A percentile compares a stretch with the other conserved stretches of the same genome.
These are phyloP conservation scores for Jaculus jaculus DNA, from an alignment of 2,113 vertebrate species.

Conservation along the genomic window DNA sequence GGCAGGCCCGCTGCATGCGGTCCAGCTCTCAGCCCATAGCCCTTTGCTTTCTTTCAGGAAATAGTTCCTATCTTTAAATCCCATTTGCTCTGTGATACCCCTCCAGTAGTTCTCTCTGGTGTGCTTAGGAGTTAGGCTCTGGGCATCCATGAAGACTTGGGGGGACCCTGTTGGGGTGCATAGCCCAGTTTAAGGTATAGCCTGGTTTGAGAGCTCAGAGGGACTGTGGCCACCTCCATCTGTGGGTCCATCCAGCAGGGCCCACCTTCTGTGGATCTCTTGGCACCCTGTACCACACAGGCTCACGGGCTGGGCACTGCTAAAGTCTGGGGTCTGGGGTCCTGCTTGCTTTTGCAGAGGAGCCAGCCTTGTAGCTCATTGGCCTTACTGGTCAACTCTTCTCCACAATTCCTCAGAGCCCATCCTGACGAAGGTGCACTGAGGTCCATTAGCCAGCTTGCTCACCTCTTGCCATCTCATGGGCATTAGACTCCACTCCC, in stretches of 20 bases:
- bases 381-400: not conserved
- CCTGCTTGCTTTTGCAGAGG: not conserved
- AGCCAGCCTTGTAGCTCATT: accelerated
- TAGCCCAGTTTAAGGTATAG: not conserved
- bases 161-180: not conserved
- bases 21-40: too few relatives aligned
- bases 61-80: not conserved
- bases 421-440: accelerated
- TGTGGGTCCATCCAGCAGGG: not conserved
- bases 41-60: not conserved
- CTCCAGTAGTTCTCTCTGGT: not conserved
- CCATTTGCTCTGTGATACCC: not conserved
- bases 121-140: accelerated
- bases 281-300: not conserved
- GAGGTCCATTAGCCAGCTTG: accelerated
- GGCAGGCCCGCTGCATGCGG: accelerated
- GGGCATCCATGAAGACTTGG: accelerated
- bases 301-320: not conserved
- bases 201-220: not conserved
- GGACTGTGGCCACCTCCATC: not conserved
- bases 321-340: not conserved
- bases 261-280: accelerated
- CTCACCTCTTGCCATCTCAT: too few relatives aligned
- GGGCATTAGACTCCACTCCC: accelerated
- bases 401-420: not conserved